A percentile compares a stretch with the other conserved stretches of the same genome.
Conservation (phyloP, 2,888 invertebrate genomes). For the Julus scandinavius region DNA sequence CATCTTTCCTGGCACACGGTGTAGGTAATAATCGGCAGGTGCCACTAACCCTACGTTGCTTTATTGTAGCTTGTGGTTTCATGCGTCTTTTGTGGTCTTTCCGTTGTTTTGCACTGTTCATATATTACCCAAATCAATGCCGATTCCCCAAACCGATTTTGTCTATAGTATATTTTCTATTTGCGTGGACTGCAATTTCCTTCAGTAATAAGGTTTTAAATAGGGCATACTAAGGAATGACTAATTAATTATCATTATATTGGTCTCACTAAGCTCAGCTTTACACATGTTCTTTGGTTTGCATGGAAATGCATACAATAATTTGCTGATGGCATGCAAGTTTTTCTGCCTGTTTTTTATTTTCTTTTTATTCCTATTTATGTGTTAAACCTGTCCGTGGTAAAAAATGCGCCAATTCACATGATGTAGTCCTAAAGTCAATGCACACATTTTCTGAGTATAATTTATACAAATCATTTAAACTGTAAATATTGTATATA, state of each 20-base stretch:
- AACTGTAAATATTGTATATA: no score
- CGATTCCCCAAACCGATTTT: neutral
- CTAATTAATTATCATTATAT: neutral
- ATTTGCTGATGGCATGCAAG: neutral
- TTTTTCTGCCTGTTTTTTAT: neutral
- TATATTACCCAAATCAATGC: constrained; percentile 53
- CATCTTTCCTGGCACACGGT: constrained; percentile 54
- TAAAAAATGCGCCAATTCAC: neutral
- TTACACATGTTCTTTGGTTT: neutral
- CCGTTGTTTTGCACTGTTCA: constrained; percentile 6
- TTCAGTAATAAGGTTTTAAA: neutral
- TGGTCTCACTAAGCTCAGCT: neutral
- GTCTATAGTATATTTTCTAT: neutral
- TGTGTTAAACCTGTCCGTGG: neutral
- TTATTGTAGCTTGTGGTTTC: constrained; percentile 15
- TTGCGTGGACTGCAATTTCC: neutral
- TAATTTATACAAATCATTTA: no score
- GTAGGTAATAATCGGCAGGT: constrained; percentile 54
- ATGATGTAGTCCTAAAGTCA: neutral
- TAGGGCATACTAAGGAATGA: neutral
- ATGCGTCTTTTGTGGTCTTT: neutral
- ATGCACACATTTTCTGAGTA: no score
- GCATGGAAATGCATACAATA: neutral
- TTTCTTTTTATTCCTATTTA: neutral
- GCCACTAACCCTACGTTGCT: constrained; percentile 44